Evolutionary conservation across 2,797 vertebrate genomes (phyloP), one percentile per base, ranked within the genome.

Genomic region (Dryobates pubescens): DNA sequence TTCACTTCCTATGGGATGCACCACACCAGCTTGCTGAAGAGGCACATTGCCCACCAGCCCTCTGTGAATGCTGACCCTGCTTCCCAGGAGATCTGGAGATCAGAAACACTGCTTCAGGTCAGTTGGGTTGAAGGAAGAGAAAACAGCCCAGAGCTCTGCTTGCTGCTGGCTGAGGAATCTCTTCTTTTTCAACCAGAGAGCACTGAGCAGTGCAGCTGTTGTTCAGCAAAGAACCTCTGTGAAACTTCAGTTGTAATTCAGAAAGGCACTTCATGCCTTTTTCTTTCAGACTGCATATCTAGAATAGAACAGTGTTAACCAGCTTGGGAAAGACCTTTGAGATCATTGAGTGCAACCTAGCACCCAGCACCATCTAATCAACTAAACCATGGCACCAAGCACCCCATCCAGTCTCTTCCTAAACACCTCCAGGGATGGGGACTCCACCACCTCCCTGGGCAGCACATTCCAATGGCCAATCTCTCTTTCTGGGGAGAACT

Each of bases 71-170:
- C 99, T 30, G 99, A 99, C 91, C 99, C 99, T 0, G 98, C 99
- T 24, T 99, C 99, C 51, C 99, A 99, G 94, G 99, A 99, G 93
- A 99, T 99, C 97, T 99, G 99, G 99, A 98, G 99, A 38, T 98
- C 99, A 0, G 99, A 99, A 92, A 99, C 98, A 0, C 95, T 99
- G 57, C 94, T 99, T 8, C 99, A 99, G 98, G 99, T 99, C 56
- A 58, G 26, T 20, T 56, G 24, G 14, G 34, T 32, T 80, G 19
- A 32, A 36, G 72, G 41, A 74, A 17, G 17, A 16, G 16, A 57
- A 64, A 67, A 74, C 0, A 0, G 3, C 23, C 22, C 36, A 22
- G n/a, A 51, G 3, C 10, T 3, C 47, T 82, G 70, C 53, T 58
- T 83, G 58, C 29, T 79, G 41, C 64, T 67, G 34, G 10, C 53